Evolutionary conservation across 2,888 invertebrate species (phyloP).

Genomic region (Pristionchus mayeri): DNA sequence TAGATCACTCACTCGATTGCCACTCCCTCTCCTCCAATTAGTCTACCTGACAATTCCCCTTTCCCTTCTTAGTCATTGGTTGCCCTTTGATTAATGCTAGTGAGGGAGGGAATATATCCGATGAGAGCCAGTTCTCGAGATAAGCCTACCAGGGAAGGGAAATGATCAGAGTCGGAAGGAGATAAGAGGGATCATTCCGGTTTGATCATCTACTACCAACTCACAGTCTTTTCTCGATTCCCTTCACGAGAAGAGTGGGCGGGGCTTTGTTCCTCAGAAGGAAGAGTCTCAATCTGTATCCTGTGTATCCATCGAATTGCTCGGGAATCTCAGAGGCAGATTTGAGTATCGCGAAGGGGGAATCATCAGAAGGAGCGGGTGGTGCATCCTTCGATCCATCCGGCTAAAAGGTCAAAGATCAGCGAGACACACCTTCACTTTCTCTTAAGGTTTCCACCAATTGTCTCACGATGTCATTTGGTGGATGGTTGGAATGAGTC

Average conservation of each 20-base stretch:
- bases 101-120: not conserved
- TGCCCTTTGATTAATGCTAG: conserved; percentile 30
- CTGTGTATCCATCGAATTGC: conserved; percentile 72
- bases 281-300: conserved; percentile 73
- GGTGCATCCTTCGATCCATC: conserved; percentile 42
- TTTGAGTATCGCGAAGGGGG: conserved; percentile 54
- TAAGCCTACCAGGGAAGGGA: conserved; percentile 3
- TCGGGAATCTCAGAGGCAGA: conserved; percentile 73
- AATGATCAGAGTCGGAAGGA: conserved; percentile 10
- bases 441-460: no score
- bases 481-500: no score
- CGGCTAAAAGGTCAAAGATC: no score
- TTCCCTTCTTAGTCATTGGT: conserved; percentile 37
- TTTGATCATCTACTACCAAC: conserved; percentile 49
- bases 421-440: no score
- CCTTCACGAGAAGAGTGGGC: conserved; percentile 74
- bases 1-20: not conserved
- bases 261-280: conserved; percentile 75
- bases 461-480: no score
- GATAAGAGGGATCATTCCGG: conserved; percentile 18
- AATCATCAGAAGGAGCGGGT: conserved; percentile 5
- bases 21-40: not conserved
- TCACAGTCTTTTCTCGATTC: conserved; percentile 73
- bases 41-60: not conserved
- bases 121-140: conserved; percentile 38